Base-by-base conservation (phyloP, 2,797 vertebrate species). In the Oryzias sinensis region DNA sequence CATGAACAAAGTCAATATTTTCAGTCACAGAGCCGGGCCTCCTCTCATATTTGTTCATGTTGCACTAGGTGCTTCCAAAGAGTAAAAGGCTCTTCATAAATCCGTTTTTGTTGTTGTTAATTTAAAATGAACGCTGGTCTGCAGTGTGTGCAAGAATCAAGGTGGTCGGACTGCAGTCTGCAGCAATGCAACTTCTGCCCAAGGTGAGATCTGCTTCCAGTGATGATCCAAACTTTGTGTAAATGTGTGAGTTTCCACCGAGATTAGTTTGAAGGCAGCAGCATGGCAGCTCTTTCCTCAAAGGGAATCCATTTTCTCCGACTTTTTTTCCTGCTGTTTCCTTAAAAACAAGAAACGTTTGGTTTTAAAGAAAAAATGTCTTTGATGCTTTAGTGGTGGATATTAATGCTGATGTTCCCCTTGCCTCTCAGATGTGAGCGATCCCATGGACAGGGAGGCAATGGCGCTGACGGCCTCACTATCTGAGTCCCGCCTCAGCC, bases 401-500 rank as follows among this genome's bases (percentile, higher is more conserved):
- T 20, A 52, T n/a, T 4, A 7, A 13, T 51, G 0, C 4, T 0
- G n/a, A 22, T 6, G 1, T 4, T 22, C 6, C 3, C 37, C 61
- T 25, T 71, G 90, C 90, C 82, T 80, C 44, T 80, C 70, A 9
- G 56, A 70, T 53, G 55, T 15, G 2, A 76, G 45, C 22, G 92
- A 90, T 1, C 88, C 90, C 91, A 96, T 91, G 0, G 93, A 95
- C 74, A 98, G 92, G 0, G 93, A 94, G 16, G 93, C 94, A 73
- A 97, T 84, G 2, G 93, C 95, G 0, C 83, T 94, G 68, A 96
- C 87, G 0, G 95, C 93, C 65, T 97, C 95, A 22, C 91, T 94
- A 83, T 96, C 93, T 0, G 92, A 82, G 49, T 94, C 92, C 0
- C 90, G 88, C 41, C 86, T 78, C 59, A 81, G 73, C 37, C 85